Percentiles rank a stretch among this genome's conserved stretches.
Conservation (phyloP, 1,140 invertebrate species). For the Drosophila bocki region DNA sequence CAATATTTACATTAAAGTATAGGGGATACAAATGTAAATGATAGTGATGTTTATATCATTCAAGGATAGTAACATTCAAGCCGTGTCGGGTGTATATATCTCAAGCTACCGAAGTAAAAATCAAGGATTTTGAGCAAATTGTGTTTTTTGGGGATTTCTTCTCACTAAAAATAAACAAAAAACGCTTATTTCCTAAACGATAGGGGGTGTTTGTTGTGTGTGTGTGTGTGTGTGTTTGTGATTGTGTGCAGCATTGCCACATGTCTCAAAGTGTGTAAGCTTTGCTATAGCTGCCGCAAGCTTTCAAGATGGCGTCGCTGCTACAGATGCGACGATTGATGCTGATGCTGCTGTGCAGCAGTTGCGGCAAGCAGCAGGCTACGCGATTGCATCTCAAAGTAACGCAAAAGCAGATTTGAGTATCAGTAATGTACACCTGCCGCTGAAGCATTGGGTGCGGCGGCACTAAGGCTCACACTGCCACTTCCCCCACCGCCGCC, state of each 20-base stretch:
- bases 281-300: constrained; percentile 44
- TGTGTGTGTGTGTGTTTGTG: constrained; percentile 2
- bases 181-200: constrained; percentile 41
- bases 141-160: constrained; percentile 32
- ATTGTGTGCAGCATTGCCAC: constrained; percentile 40
- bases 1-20: constrained; percentile 79
- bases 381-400: constrained; percentile 82
- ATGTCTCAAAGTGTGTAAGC: constrained; percentile 38
- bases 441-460: constrained; percentile 61
- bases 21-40: constrained; percentile 50
- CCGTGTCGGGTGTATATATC: constrained; percentile 44
- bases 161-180: constrained; percentile 29
- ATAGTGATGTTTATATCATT: constrained; percentile 47
- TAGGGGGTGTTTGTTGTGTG: constrained; percentile 21
- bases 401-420: constrained; percentile 83
- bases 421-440: constrained; percentile 85
- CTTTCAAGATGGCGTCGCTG: constrained; percentile 48
- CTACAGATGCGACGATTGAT: constrained; percentile 50
- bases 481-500: constrained; percentile 38
- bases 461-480: constrained; percentile 27
- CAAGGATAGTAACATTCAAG: constrained; percentile 60
- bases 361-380: constrained; percentile 62
- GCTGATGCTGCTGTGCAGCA: constrained; percentile 61
- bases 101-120: constrained; percentile 56
- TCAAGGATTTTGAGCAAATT: constrained; percentile 76